Conservation (phyloP, 2,888 invertebrate genomes). For the Drosophila prostipennis region DNA sequence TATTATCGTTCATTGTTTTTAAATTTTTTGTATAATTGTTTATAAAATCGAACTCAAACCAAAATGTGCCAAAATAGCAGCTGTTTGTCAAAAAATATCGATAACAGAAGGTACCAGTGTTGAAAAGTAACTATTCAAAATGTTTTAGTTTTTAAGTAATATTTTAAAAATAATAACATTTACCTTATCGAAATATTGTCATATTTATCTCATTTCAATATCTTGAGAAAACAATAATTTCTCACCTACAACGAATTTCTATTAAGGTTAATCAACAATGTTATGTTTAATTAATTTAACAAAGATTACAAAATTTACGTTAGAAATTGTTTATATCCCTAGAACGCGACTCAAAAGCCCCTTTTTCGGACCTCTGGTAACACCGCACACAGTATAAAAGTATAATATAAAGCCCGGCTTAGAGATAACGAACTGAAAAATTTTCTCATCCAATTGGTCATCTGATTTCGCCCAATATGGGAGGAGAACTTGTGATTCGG, state of each 20-base stretch:
- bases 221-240: too few species aligned
- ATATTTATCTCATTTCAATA: too few species aligned
- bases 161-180: not conserved
- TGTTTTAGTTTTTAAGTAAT: too few species aligned
- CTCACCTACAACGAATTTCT: too few species aligned
- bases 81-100: not conserved
- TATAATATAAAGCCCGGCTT: slow-evolving; percentile 36
- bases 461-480: slow-evolving; percentile 20
- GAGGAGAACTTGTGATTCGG: slow-evolving; percentile 1
- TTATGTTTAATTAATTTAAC: too few species aligned
- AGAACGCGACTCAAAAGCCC: not conserved
- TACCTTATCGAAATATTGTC: too few species aligned
- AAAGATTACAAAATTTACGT: too few species aligned
- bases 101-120: not conserved
- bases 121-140: not conserved
- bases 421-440: slow-evolving; percentile 28
- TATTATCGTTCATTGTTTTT: not conserved
- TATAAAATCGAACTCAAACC: not conserved
- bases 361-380: slow-evolving; percentile 12
- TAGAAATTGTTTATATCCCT: not conserved
- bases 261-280: too few species aligned
- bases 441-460: slow-evolving; percentile 1
- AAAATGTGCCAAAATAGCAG: not conserved
- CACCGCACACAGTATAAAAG: not conserved
- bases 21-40: too few species aligned